Conservation (phyloP, 2,113 vertebrate species). For the Macrotis lagotis region DNA sequence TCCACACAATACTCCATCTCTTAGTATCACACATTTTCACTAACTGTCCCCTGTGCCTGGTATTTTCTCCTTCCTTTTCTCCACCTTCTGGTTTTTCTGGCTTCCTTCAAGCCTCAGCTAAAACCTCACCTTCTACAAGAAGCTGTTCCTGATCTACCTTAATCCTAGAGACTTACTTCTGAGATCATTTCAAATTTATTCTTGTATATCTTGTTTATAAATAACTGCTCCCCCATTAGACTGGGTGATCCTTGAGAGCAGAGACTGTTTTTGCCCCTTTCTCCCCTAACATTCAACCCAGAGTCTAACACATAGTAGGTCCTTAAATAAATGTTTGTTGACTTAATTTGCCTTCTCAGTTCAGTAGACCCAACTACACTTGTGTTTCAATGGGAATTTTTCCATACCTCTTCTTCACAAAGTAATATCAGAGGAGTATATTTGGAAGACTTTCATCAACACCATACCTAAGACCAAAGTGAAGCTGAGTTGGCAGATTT, state of each 20-base stretch:
- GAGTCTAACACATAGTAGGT: background rate
- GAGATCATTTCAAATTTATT: background rate
- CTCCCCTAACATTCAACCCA: background rate
- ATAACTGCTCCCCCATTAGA: background rate
- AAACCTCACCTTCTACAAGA: background rate
- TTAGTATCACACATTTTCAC: background rate
- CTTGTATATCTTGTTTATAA: background rate
- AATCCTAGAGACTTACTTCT: background rate
- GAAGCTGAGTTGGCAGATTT: constrained; percentile 28
- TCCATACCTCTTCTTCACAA: background rate
- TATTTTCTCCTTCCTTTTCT: background rate
- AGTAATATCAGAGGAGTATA: background rate
- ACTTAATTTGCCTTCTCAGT: background rate
- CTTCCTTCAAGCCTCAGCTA: background rate
- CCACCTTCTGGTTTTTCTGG: background rate
- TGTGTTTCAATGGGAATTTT: background rate
- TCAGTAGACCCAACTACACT: background rate
- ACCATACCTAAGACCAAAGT: constrained; percentile 32
- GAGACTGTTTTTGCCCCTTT: background rate
- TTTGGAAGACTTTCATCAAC: background rate
- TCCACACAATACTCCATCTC: background rate
- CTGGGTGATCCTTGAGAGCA: background rate
- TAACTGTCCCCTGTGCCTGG: background rate
- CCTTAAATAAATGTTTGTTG: background rate
- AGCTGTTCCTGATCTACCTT: background rate